A percentile compares a stretch with the other conserved stretches of the same genome.
These are phyloP conservation scores for Eleginops maclovinus DNA, from an alignment of 2,113 vertebrate species.

Conservation along the genomic window DNA sequence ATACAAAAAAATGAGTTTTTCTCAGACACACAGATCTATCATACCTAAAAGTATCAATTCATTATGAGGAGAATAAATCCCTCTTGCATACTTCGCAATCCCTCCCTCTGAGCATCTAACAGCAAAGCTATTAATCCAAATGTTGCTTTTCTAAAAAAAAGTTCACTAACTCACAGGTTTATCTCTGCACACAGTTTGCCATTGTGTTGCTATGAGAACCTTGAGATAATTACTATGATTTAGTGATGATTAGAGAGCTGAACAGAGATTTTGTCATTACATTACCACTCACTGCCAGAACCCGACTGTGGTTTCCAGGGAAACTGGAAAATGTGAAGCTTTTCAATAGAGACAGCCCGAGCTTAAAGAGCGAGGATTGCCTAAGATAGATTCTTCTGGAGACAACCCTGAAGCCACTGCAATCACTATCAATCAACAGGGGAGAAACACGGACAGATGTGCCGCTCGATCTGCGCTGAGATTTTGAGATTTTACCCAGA, in stretches of 20 bases:
- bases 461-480: constrained; percentile 29
- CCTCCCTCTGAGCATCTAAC: constrained; percentile 16
- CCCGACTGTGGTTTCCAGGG: constrained; percentile 86
- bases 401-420: constrained; percentile 78
- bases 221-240: constrained; percentile 79
- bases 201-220: constrained; percentile 68
- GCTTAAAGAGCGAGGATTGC: constrained; percentile 82
- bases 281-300: constrained; percentile 83
- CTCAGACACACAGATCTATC: not conserved
- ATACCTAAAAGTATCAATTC: constrained; percentile 1
- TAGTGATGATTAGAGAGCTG: constrained; percentile 77
- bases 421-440: constrained; percentile 63
- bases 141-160: constrained; percentile 1
- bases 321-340: constrained; percentile 86
- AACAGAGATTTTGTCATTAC: constrained; percentile 77
- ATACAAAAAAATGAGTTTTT: not conserved
- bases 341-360: constrained; percentile 81
- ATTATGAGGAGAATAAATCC: constrained; percentile 19
- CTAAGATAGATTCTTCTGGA: constrained; percentile 84
- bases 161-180: constrained; percentile 43
- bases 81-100: constrained; percentile 12
- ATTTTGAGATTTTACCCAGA: constrained; percentile 60
- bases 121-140: constrained; percentile 20
- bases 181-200: constrained; percentile 24
- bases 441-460: constrained; percentile 53